Base-by-base conservation (phyloP, 2,113 vertebrate species). In the Thymallus thymallus region DNA sequence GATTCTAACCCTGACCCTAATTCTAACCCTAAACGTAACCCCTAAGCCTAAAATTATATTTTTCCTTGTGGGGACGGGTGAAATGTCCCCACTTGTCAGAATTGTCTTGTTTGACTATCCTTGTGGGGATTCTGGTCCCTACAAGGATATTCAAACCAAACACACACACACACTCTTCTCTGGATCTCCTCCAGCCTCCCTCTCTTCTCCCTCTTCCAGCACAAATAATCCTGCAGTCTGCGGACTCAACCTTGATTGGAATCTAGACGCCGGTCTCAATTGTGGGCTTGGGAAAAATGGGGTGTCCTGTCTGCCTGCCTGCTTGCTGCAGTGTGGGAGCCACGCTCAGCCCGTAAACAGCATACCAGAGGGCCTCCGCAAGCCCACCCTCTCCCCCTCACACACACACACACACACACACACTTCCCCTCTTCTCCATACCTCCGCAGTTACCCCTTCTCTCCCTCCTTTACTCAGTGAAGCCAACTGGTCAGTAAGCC, bases 191-290 rank as follows among this genome's bases (percentile, higher is more conserved):
- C 75, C 74, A 67, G 71, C 68, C 76, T 23, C 66, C n/a, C 24
- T 16, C 68, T 82, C 75, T 84, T 79, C 35, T 41, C 35, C 35
- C 35, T 41, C 77, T 86, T 41, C 89, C 90, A 90, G 89, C 86
- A 90, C 82, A 91, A 92, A 91, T 90, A 91, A 92, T 91, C 88
- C 79, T 69, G 71, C 82, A 84, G 89, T 91, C 89, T 90, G 90
- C 88, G 86, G 89, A 84, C 88, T 86, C 82, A 73, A 77, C 80
- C 78, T 88, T 90, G 90, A 91, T 92, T 91, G 90, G 86, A 89
- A 91, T 91, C 90, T 90, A 73, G 86, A 92, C 88, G 89, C 91
- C 89, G 68, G 77, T 79, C 86, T 89, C 88, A 91, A 91, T 90
- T 92, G 91, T 91, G 91, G 91, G 76, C 76, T 82, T 69, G 74